Base-by-base conservation (phyloP, 2,113 vertebrate species). In the Aspiorhynchus laticeps region DNA sequence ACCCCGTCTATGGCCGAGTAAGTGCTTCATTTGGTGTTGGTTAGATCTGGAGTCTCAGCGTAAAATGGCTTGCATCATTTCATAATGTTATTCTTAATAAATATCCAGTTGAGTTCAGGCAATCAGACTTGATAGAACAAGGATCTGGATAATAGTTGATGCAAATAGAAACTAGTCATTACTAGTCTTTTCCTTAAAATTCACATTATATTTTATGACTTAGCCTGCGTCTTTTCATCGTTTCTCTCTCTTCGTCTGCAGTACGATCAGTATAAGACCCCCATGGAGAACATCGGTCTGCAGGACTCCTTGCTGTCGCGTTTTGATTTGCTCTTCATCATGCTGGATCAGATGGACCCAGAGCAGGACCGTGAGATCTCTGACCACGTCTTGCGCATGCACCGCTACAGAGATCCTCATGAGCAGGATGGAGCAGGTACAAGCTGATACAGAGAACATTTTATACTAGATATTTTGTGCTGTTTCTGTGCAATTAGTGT, bases 241-340 rank as follows among this genome's bases (percentile, higher is more conserved):
- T 26, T 74, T 5, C 56, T 75, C 19, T 31, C 15, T 1, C 36
- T 38, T 21, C 15, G 31, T 14, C 67, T 89, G 11, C 93, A 99
- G 98, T 99, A 99, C 0, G 96, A 99, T 88, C 98, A 99, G 90
- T 99, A 99, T 83, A 99, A 99, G 93, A 98, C 97, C 0, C 98
- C 98, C 2, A 99, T 99, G 98, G 98, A 99, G 89, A 99, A 99
- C 95, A 99, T 99, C 0, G 98, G 98, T 38, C 96, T 99, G 8
- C 98, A 99, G 94, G 98, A 99, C 91, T 99, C 98, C 0, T 92
- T 99, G 89, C 94, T 99, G 7, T 99, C 98, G 0, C 97, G 98
- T 28, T 99, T 99, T 0, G 98, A 99, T 92, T 94, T 99, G 65
- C 97, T 99, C 43, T 99, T 99, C 93, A 99, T 99, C 12, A 92